Percentiles rank a stretch among this genome's conserved stretches.
These are phyloP conservation scores for Polypedilum pembai DNA, from an alignment of 1,140 invertebrate species.

Conservation along the genomic window DNA sequence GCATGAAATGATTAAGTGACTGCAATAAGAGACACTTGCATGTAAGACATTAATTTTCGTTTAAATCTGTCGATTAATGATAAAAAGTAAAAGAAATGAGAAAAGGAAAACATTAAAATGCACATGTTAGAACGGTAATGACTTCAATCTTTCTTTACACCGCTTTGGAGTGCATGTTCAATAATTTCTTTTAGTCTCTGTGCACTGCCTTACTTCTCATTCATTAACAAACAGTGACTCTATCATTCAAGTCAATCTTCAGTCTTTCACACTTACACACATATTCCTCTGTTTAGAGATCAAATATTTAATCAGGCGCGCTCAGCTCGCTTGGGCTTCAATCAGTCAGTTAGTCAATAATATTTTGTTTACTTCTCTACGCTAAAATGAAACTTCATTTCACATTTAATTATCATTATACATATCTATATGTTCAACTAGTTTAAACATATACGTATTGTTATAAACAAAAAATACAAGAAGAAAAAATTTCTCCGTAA, in stretches of 20 bases:
- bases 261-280: neutral
- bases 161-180: no score
- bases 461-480: neutral
- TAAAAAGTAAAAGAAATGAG: no score
- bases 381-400: slow-evolving; percentile 18
- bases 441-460: neutral
- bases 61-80: no score
- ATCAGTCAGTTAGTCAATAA: slow-evolving; percentile 10
- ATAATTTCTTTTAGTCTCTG: no score
- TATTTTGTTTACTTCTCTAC: slow-evolving; percentile 7
- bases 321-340: neutral
- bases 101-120: no score
- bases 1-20: no score
- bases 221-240: neutral
- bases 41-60: no score
- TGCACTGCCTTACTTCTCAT: neutral
- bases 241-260: neutral
- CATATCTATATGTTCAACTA: neutral
- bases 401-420: slow-evolving; percentile 19
- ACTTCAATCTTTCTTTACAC: no score
- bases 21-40: no score
- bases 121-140: no score
- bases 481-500: neutral
- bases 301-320: slow-evolving; percentile 16
- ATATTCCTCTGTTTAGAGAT: neutral